Evolutionary conservation across 1,140 invertebrate genomes (phyloP).

Genomic region (Rhagoletis zephyria): DNA sequence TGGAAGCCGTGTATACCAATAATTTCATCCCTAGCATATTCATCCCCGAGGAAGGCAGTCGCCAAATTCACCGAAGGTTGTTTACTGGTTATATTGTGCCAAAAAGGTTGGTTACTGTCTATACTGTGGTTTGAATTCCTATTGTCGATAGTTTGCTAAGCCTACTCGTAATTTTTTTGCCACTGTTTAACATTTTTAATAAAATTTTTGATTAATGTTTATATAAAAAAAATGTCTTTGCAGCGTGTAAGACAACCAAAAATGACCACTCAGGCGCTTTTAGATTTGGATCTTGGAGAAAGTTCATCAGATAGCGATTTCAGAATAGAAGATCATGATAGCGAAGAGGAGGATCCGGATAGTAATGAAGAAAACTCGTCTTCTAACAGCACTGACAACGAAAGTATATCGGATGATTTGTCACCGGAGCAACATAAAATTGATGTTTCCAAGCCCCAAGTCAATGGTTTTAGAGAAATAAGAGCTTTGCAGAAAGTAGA

Average conservation of each 20-base stretch:
- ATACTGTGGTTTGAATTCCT: no score
- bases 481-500: conserved; percentile 52
- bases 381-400: conserved; percentile 73
- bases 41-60: no score
- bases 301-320: conserved; percentile 97
- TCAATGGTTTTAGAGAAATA: conserved; percentile 59
- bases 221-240: conserved; percentile 58
- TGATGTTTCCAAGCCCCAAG: conserved; percentile 56
- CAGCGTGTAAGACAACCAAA: conserved; percentile 68
- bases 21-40: no score
- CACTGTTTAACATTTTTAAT: no score
- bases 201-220: conserved; percentile 51
- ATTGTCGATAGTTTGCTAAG: no score
- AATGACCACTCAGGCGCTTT: conserved; percentile 68
- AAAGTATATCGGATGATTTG: conserved; percentile 68
- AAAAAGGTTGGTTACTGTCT: no score
- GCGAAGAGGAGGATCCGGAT: conserved; percentile 72
- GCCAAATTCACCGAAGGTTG: no score
- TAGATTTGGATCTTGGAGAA: conserved; percentile 83
- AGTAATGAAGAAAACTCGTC: conserved; percentile 69
- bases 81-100: no score
- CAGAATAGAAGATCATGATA: conserved; percentile 88
- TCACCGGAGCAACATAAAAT: conserved; percentile 61
- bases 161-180: no score
- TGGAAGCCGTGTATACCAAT: no score